These are phyloP conservation scores for Tamandua tetradactyla DNA, from an alignment of 2,797 vertebrate genomes.

Conservation along the genomic window DNA sequence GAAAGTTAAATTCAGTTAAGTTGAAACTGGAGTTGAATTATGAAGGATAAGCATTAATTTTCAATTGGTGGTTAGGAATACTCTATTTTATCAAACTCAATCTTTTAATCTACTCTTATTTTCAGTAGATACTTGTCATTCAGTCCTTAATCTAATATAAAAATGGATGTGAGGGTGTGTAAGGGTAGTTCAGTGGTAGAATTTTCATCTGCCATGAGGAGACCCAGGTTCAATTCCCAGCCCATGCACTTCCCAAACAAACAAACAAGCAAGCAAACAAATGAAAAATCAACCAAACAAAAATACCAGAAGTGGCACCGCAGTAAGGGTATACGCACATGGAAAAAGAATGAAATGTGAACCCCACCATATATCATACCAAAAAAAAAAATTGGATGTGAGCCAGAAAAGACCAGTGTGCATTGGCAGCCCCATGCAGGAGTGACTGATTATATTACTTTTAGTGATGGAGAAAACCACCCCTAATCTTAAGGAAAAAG, in stretches of 20 bases:
- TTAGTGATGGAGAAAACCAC: neutral
- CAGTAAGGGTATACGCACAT: too few relatives aligned
- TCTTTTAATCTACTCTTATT: slow-evolving; percentile 20
- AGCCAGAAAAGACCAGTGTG: neutral
- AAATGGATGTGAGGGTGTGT: neutral
- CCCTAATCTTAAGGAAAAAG: neutral
- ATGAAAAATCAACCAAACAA: too few relatives aligned
- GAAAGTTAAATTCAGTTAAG: slow-evolving; percentile 39
- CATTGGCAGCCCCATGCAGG: neutral
- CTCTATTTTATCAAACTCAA: neutral
- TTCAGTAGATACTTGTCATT: neutral
- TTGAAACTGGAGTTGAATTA: slow-evolving; percentile 41
- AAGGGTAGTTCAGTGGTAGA: too few relatives aligned
- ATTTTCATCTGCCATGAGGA: too few relatives aligned
- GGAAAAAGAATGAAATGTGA: too few relatives aligned
- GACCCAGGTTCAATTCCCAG: too few relatives aligned
- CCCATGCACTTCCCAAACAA: too few relatives aligned
- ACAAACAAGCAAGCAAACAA: too few relatives aligned
- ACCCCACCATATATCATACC: too few relatives aligned
- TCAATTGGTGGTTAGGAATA: slow-evolving; percentile 35
- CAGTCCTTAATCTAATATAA: neutral
- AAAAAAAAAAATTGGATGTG: neutral
- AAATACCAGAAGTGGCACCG: too few relatives aligned
- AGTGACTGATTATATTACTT: neutral
- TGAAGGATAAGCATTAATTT: neutral